Evolutionary conservation across 2,888 invertebrate genomes (phyloP).

Genomic region (Cheilosia scutellata): DNA sequence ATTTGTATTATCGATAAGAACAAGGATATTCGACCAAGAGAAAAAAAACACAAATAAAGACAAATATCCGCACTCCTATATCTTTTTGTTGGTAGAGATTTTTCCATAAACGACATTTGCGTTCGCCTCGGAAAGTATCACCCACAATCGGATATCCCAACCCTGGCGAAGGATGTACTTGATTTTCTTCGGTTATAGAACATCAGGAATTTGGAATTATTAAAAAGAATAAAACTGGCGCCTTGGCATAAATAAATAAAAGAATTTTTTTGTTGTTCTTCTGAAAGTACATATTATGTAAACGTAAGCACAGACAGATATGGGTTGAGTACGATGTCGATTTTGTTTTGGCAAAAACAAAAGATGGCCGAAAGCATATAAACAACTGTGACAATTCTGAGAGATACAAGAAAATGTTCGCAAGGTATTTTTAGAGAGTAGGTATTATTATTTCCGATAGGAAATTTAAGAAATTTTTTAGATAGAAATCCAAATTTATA

Average conservation of each 20-base stretch:
- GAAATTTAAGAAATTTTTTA: too few relatives aligned
- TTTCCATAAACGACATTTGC: conserved; percentile 40
- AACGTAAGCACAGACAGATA: conserved; percentile 2
- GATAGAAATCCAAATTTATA: too few relatives aligned
- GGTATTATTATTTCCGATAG: too few relatives aligned
- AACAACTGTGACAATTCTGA: too few relatives aligned
- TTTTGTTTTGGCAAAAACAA: background rate
- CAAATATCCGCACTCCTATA: conserved; percentile 3
- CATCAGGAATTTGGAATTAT: conserved; percentile 50
- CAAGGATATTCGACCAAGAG: conserved; percentile 49
- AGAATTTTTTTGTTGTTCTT: background rate
- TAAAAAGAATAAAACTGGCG: conserved; percentile 58
- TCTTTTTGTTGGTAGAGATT: background rate
- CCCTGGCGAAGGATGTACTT: background rate
- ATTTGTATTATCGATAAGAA: conserved; percentile 51
- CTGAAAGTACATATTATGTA: background rate
- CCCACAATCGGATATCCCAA: conserved; percentile 29
- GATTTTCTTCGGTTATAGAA: conserved; percentile 20
- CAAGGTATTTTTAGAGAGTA: too few relatives aligned
- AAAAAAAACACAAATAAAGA: conserved; percentile 32
- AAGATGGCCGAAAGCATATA: background rate
- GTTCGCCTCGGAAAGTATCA: conserved; percentile 30
- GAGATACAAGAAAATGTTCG: too few relatives aligned
- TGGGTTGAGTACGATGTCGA: background rate
- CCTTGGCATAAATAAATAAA: conserved; percentile 43